A percentile compares a stretch with the other conserved stretches of the same genome.
These are phyloP conservation scores for Istiophorus platypterus DNA, from an alignment of 2,113 vertebrate genomes.

Conservation along the genomic window DNA sequence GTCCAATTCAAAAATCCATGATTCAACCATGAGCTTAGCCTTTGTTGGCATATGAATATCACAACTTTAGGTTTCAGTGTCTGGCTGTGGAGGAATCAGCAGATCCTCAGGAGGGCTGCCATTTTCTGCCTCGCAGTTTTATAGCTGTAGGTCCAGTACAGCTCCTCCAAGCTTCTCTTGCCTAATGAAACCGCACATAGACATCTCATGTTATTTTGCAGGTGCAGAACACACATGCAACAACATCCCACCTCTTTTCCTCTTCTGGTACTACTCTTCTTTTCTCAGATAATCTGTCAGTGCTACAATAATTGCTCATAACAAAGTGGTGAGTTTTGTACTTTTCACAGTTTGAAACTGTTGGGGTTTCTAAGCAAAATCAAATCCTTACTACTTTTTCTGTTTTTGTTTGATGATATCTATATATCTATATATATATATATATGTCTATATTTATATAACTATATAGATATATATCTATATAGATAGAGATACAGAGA, in stretches of 20 bases:
- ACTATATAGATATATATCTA: no score
- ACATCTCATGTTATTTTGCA: constrained; percentile 46
- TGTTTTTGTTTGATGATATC: constrained; percentile 41
- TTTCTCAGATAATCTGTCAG: constrained; percentile 34
- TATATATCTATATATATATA: no score
- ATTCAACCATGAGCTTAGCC: constrained; percentile 55
- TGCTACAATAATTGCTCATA: constrained; percentile 55
- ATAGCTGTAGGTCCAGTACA: constrained; percentile 44
- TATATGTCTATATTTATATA: no score
- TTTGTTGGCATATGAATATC: constrained; percentile 19
- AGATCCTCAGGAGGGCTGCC: constrained; percentile 40
- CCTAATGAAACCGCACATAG: constrained; percentile 52
- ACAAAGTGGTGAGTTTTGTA: constrained; percentile 23
- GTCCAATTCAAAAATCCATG: constrained; percentile 63
- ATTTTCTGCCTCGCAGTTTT: constrained; percentile 43
- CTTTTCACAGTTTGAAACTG: constrained; percentile 42
- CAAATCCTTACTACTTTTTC: not conserved
- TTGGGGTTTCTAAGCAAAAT: constrained; percentile 47
- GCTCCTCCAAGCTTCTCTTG: constrained; percentile 21
- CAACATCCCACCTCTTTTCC: constrained; percentile 11
- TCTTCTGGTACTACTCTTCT: constrained; percentile 28
- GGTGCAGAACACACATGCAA: constrained; percentile 29
- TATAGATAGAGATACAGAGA: no score
- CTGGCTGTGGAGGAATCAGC: constrained; percentile 16
- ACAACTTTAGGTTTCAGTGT: constrained; percentile 18